A percentile compares a stretch with the other conserved stretches of the same genome.
Conservation (phyloP, 1,140 invertebrate species). For the Bathynomus jamesi region DNA sequence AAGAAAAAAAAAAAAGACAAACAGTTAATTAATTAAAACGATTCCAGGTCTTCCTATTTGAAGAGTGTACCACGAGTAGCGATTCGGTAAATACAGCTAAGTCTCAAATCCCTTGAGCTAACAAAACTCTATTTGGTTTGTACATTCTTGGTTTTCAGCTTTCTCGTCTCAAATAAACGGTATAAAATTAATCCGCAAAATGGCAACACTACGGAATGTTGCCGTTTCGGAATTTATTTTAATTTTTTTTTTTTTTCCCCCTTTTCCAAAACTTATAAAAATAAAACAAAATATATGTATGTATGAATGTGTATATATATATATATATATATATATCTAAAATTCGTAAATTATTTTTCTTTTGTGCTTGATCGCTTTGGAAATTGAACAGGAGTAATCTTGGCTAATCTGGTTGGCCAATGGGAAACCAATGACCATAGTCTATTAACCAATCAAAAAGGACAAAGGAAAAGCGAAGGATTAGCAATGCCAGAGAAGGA, state of each 20-base stretch:
- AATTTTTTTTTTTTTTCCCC: too few species aligned
- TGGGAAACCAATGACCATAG: not conserved
- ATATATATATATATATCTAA: not conserved
- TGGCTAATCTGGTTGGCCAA: not conserved
- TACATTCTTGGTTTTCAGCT: not conserved
- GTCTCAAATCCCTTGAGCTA: not conserved
- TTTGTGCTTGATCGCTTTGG: not conserved
- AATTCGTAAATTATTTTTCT: not conserved
- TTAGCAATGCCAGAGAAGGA: not conserved
- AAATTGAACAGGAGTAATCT: not conserved
- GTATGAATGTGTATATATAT: not conserved
- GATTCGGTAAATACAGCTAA: not conserved
- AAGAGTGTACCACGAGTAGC: not conserved
- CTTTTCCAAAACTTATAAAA: too few species aligned
- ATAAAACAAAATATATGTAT: not conserved
- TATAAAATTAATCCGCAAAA: not conserved
- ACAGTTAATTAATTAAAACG: not conserved
- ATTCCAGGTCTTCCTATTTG: not conserved
- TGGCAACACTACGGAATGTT: not conserved
- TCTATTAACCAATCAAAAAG: conserved; percentile 1
- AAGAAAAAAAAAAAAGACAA: not conserved
- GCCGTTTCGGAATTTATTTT: not conserved
- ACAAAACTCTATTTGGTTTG: not conserved
- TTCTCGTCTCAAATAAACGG: not conserved
- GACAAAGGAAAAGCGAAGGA: not conserved